These are phyloP conservation scores for Cirrhinus molitorella DNA, from an alignment of 2,797 vertebrate genomes.

Conservation along the genomic window DNA sequence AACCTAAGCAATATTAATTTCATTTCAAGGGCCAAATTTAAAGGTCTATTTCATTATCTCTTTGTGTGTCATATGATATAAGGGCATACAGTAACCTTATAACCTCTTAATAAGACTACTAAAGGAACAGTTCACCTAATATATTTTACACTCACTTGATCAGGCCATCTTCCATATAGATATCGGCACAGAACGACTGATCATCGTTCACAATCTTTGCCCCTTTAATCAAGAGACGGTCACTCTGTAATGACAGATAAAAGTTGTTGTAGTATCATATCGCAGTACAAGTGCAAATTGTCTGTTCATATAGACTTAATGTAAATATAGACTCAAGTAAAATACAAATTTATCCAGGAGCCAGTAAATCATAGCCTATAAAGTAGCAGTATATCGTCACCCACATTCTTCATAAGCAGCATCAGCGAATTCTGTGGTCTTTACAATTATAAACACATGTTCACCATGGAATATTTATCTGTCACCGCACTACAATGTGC, in stretches of 20 bases:
- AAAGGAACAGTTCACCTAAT: background rate
- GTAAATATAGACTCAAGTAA: background rate
- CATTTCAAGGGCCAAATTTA: background rate
- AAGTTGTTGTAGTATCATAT: background rate
- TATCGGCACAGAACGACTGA: constrained; percentile 97
- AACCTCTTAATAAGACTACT: background rate
- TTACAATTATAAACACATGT: constrained; percentile 46
- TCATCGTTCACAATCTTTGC: constrained; percentile 99
- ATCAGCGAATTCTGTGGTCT: constrained; percentile 30
- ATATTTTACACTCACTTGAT: constrained; percentile 82
- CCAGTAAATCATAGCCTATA: constrained; percentile 52
- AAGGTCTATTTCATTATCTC: background rate
- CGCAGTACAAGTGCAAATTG: background rate
- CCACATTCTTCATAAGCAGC: constrained; percentile 34
- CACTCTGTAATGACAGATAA: constrained; percentile 82
- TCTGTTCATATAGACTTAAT: background rate
- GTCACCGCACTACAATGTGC: background rate
- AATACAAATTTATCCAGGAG: constrained; percentile 51
- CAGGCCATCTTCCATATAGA: constrained; percentile 98
- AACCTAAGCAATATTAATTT: background rate
- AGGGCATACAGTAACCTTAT: background rate
- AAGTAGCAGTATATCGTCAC: constrained; percentile 50
- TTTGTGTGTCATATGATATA: background rate
- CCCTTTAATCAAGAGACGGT: constrained; percentile 97
- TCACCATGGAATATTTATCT: constrained; percentile 16